Conservation (phyloP, 2,113 vertebrate species). For the Ctenomys sociabilis region DNA sequence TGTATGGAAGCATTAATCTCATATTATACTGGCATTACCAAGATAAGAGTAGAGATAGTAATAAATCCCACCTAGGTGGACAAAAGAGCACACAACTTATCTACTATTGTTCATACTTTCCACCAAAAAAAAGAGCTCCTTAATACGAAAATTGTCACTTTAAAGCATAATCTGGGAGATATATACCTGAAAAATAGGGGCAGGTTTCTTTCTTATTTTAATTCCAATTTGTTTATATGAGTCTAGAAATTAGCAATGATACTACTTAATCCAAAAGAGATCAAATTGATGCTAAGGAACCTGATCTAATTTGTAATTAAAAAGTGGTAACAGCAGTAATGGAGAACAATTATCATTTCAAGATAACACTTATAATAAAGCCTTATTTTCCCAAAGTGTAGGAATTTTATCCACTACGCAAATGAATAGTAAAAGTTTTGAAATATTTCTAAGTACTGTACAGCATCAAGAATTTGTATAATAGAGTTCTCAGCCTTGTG, state of each 20-base stretch:
- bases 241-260: constrained; percentile 2
- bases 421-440: neutral
- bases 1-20: neutral
- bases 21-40: neutral
- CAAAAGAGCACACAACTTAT: constrained; percentile 20
- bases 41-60: neutral
- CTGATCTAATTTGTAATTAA: constrained; percentile 14
- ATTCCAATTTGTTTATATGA: neutral
- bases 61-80: neutral
- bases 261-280: constrained; percentile 6
- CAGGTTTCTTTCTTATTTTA: neutral
- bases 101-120: neutral
- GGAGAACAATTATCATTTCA: neutral
- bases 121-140: neutral
- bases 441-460: neutral
- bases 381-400: neutral
- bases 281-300: neutral
- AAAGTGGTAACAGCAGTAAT: constrained; percentile 2
- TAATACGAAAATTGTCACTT: neutral
- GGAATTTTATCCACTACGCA: neutral
- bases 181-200: neutral
- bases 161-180: neutral
- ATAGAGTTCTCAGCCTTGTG: neutral
- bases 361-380: neutral
- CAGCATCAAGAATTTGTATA: neutral